Percentiles rank a stretch among this genome's conserved stretches.
phyloP scores from a whole-genome alignment of 2,113 vertebrate genomes.

The Papio anubis region DNA sequence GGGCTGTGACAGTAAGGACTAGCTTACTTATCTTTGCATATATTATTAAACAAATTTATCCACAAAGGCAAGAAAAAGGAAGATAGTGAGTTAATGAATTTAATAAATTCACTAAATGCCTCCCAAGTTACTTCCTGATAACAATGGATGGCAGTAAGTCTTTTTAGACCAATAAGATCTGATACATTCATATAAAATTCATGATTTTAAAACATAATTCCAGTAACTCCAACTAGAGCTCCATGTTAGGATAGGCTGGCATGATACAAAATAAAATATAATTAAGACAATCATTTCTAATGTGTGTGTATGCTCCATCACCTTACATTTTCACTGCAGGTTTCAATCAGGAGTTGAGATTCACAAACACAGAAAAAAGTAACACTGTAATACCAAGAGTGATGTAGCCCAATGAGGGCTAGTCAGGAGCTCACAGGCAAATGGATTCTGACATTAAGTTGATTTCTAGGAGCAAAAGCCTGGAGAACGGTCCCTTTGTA shows the following conservation, averaged over 20 bases:
- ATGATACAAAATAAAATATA: neutral
- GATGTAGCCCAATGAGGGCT: neutral
- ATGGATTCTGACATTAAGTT: neutral
- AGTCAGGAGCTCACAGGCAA: neutral
- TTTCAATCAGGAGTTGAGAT: neutral
- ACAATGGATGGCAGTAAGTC: neutral
- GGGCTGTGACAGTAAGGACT: neutral
- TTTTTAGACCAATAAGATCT: neutral
- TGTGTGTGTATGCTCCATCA: neutral
- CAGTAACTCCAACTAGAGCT: conserved; percentile 14
- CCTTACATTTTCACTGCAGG: neutral
- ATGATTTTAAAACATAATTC: conserved; percentile 49
- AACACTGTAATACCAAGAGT: neutral
- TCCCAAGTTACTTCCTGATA: conserved; percentile 40
- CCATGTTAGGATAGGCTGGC: neutral
- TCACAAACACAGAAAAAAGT: neutral
- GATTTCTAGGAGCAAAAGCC: neutral
- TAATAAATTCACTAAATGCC: conserved; percentile 25
- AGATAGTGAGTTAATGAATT: neutral
- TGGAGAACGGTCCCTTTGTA: neutral
- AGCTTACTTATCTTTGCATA: neutral
- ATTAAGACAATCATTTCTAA: conserved; percentile 17
- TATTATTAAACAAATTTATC: neutral
- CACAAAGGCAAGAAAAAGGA: neutral
- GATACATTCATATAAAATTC: conserved; percentile 28